Base-by-base conservation (phyloP, 2,113 vertebrate genomes). In the Dicaeum eximium region DNA sequence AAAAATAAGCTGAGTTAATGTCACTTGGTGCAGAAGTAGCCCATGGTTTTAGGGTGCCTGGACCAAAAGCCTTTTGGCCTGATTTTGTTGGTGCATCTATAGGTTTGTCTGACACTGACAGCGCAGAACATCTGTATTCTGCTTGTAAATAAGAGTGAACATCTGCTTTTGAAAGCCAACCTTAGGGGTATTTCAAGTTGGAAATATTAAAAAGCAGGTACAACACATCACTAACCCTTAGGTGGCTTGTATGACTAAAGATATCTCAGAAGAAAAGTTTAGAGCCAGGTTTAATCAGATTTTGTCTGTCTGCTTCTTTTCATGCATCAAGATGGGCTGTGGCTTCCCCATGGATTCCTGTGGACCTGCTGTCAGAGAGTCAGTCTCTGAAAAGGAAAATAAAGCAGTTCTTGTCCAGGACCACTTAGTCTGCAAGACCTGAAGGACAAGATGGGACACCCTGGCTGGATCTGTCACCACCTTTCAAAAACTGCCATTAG, bases 41-140 rank as follows among this genome's bases (percentile, higher is more conserved):
- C 38, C 38, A 17, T 2, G 4, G 47, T 64, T 93, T 93, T 83
- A 61, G 38, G 24, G 23, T 38, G 11, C 25, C 15, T 57, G 13
- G 78, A 37, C 7, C 11, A 66, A 70, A 60, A 50, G 33, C 3
- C 5, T 62, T 56, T 71, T 30, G 24, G 20, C 33, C n/a, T 70
- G 50, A 69, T 69, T 83, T 72, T 74, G 17, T 48, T 37, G 75
- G 45, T 65, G 33, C 30, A 61, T 24, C 28, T 48, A 17, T 14
- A 60, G 42, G 27, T 58, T 47, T 2, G 0, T 27, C 12, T n/a
- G 48, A 40, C n/a, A 35, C 30, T 66, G 28, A 27, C 12, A 61
- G 27, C 0, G 0, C n/a, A 25, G 37, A 87, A 54, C 23, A 47
- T 44, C 58, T 42, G 11, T 54, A 79, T 35, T 66, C 22, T 4